Base-by-base conservation (phyloP, 2,113 vertebrate species). In the Pelecanoides urinatrix region DNA sequence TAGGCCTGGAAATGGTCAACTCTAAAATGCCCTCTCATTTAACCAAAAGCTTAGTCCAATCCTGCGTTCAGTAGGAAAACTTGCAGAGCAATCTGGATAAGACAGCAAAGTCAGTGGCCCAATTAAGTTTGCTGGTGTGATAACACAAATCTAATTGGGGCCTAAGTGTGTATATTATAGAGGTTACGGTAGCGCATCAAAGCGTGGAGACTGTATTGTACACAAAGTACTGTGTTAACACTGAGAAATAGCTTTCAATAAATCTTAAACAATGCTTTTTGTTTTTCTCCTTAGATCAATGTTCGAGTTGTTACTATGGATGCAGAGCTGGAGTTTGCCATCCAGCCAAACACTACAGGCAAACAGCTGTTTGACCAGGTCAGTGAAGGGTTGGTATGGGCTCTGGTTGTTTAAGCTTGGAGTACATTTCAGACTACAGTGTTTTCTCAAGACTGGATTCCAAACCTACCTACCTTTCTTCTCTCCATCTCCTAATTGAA, bases 291-390 rank as follows among this genome's bases (percentile, higher is more conserved):
- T 97, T 86, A 99, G 99, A 98, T 99, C 98, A 99, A 99, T 6
- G 99, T 99, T 93, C 99, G 99, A 45, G 99, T 99, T 97, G 99
- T 98, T 97, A 99, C 99, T 89, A 98, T 99, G 99, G 99, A 99
- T 66, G 99, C 99, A 6, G 99, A 99, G 98, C 98, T 99, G 99
- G 99, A 99, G 97, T 99, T 99, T 86, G 99, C 99, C 95, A 99
- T 99, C 98, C 99, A 99, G 98, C 98, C 98, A 72, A 99, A 98
- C 88, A 99, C 99, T 73, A 99, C 98, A 4, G 99, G 99, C 92
- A 99, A 99, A 53, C 99, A 99, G 97, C 98, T 99, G 44, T 99
- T 99, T 94, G 99, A 99, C 86, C 99, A 99, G 99, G 99, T 99
- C 42, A 94, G 98, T 98, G 58, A n/a, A 36, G 85, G 62, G 42